phyloP scores from a whole-genome alignment of 1,140 invertebrate genomes.

The Scylla paramamosain region DNA sequence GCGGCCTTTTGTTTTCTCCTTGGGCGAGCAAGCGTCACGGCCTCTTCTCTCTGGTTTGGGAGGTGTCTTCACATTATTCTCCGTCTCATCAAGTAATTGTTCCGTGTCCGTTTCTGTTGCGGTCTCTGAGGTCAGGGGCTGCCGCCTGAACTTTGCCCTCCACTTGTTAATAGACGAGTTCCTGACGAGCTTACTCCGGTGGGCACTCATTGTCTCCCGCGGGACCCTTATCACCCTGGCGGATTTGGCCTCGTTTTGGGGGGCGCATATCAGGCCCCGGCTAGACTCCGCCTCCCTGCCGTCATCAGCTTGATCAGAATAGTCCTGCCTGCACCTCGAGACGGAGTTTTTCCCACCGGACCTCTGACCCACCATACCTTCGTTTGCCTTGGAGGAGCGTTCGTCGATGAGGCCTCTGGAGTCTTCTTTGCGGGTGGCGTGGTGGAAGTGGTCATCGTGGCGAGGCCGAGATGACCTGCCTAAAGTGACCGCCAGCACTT shows the following conservation, averaged over 20 bases:
- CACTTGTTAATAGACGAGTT: conserved; percentile 70
- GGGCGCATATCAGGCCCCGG: not conserved
- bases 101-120: conserved; percentile 65
- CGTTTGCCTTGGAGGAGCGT: not conserved
- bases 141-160: conserved; percentile 65
- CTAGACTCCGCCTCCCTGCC: not conserved
- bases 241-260: conserved; percentile 59
- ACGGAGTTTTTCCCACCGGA: not conserved
- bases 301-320: not conserved
- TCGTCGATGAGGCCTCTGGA: conserved; percentile 37
- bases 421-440: conserved; percentile 26
- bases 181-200: conserved; percentile 66
- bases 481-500: conserved; percentile 60
- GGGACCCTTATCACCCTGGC: conserved; percentile 61
- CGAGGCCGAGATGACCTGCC: conserved; percentile 62
- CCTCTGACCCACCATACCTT: not conserved
- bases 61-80: conserved; percentile 34
- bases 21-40: not conserved
- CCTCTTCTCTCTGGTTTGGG: not conserved
- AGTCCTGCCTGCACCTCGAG: conserved; percentile 28
- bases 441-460: conserved; percentile 37
- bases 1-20: not conserved
- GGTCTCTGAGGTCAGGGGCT: conserved; percentile 50
- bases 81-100: conserved; percentile 62
- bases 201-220: conserved; percentile 63